These are phyloP conservation scores for Corynorhinus townsendii DNA, from an alignment of 2,113 vertebrate species.

Conservation along the genomic window DNA sequence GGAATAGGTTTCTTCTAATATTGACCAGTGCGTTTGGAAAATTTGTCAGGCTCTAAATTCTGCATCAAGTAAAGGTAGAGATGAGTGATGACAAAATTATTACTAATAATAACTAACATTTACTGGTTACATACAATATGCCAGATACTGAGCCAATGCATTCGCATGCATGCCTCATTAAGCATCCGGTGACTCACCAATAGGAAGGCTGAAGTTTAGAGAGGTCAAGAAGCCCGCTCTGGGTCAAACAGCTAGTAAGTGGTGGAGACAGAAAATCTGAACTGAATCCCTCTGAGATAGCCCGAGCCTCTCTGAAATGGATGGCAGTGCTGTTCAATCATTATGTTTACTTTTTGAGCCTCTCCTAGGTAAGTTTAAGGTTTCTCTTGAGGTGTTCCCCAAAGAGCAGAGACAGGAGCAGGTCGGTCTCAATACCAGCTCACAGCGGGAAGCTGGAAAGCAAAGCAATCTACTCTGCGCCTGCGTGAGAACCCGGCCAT, in stretches of 20 bases:
- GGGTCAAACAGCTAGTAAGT: background rate
- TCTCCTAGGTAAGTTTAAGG: background rate
- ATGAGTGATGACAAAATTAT: background rate
- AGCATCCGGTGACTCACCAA: background rate
- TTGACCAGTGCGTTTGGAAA: slow-evolving; percentile 42
- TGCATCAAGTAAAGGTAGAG: background rate
- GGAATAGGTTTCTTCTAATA: slow-evolving; percentile 36
- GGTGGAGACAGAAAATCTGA: background rate
- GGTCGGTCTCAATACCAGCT: background rate
- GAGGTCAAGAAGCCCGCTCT: background rate
- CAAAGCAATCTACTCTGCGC: background rate
- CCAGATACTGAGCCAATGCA: background rate
- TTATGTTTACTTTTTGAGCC: background rate
- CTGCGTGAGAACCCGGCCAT: no score
- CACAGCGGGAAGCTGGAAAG: background rate
- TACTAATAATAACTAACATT: background rate
- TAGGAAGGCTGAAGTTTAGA: background rate
- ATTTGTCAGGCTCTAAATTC: slow-evolving; percentile 34
- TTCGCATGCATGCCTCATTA: background rate
- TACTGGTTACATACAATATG: background rate
- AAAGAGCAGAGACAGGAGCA: background rate
- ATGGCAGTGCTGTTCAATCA: background rate
- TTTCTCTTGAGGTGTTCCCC: background rate
- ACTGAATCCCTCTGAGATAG: background rate
- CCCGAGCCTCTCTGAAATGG: background rate